A percentile compares a stretch with the other conserved stretches of the same genome.
Conservation (phyloP, 2,888 invertebrate species). For the Sarcophaga subvicina region DNA sequence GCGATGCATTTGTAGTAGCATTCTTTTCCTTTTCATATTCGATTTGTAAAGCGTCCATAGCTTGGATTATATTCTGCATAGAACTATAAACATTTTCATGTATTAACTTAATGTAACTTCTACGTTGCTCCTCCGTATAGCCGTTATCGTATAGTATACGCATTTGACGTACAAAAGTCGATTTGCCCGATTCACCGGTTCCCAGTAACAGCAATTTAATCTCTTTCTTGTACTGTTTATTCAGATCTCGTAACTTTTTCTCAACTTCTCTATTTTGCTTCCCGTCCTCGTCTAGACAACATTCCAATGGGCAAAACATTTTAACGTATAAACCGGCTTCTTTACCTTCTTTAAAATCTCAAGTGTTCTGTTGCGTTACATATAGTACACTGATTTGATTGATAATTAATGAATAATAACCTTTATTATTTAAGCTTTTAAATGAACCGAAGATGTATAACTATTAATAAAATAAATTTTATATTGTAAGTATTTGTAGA, state of each 20-base stretch:
- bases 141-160: slow-evolving; percentile 57
- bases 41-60: slow-evolving; percentile 56
- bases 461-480: not conserved
- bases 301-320: not conserved
- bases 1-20: not conserved
- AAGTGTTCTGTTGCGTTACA: not conserved
- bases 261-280: slow-evolving; percentile 28
- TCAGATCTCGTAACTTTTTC: slow-evolving; percentile 28
- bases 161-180: slow-evolving; percentile 65
- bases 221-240: slow-evolving; percentile 46
- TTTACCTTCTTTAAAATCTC: not conserved
- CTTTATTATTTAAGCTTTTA: not conserved
- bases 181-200: slow-evolving; percentile 62
- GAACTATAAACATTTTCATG: slow-evolving; percentile 55
- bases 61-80: slow-evolving; percentile 50
- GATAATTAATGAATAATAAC: not conserved
- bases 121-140: slow-evolving; percentile 39
- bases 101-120: slow-evolving; percentile 40
- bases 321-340: not conserved
- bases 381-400: not conserved
- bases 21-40: slow-evolving; percentile 48
- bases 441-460: not conserved
- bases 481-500: not conserved
- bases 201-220: slow-evolving; percentile 59
- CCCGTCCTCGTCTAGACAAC: slow-evolving; percentile 14